Conservation (phyloP, 2,113 vertebrate genomes). For the Oncorhynchus nerka region DNA sequence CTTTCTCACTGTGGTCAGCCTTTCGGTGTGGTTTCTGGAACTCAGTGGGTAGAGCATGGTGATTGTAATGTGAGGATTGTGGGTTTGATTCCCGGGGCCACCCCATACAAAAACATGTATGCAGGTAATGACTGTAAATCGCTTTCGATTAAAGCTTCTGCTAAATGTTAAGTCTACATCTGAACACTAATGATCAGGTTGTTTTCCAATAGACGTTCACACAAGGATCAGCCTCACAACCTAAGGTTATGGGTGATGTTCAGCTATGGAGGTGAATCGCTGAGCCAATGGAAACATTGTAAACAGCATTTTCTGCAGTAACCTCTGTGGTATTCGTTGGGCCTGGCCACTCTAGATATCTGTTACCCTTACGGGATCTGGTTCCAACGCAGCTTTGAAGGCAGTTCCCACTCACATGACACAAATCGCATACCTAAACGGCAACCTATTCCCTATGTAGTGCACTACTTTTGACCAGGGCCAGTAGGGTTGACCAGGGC, state of each 20-base stretch:
- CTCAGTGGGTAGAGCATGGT: too few species aligned
- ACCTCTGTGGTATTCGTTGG: slow-evolving; percentile 75
- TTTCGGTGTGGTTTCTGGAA: too few species aligned
- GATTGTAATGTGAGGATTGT: too few species aligned
- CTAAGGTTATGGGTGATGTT: too few species aligned
- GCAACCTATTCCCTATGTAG: neutral
- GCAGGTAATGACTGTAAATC: too few species aligned
- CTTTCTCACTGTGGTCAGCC: too few species aligned
- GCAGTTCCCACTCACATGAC: slow-evolving; percentile 34
- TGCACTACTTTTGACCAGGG: too few species aligned
- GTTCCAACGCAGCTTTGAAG: slow-evolving; percentile 72
- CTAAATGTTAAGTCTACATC: neutral
- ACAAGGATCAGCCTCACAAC: slow-evolving; percentile 28
- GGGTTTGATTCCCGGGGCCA: too few species aligned
- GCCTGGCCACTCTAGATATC: slow-evolving; percentile 67
- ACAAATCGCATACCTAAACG: neutral
- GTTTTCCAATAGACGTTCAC: neutral
- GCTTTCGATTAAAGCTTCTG: too few species aligned
- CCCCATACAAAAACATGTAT: too few species aligned
- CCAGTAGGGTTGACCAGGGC: too few species aligned
- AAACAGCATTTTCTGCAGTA: slow-evolving; percentile 81
- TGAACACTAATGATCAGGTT: slow-evolving; percentile 13
- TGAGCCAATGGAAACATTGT: slow-evolving; percentile 81
- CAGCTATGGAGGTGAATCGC: slow-evolving; percentile 63
- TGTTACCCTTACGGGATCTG: slow-evolving; percentile 74